Conservation (phyloP, 1,140 invertebrate species). For the Bombyx mandarina region DNA sequence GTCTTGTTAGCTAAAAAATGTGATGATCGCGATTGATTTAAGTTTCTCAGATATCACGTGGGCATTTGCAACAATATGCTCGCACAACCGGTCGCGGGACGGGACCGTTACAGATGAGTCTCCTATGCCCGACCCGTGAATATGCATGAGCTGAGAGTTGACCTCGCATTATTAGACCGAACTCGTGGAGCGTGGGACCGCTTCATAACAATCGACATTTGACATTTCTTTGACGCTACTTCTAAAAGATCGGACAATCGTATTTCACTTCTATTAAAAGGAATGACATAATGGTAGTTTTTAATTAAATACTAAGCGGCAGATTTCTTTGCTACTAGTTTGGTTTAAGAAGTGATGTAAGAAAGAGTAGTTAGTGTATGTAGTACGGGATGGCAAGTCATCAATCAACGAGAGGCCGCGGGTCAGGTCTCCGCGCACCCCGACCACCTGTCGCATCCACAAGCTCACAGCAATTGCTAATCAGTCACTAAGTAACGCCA, state of each 20-base stretch:
- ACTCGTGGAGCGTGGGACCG: constrained; percentile 55
- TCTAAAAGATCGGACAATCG: no score
- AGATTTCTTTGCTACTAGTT: no score
- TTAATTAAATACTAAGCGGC: no score
- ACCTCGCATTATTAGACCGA: constrained; percentile 61
- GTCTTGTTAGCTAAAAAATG: no score
- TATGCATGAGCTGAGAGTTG: constrained; percentile 64
- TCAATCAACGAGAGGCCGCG: constrained; percentile 48
- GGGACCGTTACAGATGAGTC: constrained; percentile 63
- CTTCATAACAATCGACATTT: constrained; percentile 39
- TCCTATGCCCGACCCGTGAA: constrained; percentile 46
- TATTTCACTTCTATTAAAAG: no score
- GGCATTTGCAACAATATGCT: constrained; percentile 60
- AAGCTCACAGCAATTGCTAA: constrained; percentile 54
- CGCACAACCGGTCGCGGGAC: constrained; percentile 54
- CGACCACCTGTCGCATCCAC: constrained; percentile 43
- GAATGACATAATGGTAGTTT: no score
- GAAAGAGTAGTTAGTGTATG: constrained; percentile 16
- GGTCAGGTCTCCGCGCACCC: constrained; percentile 37
- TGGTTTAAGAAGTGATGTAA: no score
- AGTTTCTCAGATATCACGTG: constrained; percentile 28
- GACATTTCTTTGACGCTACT: constrained; percentile 25
- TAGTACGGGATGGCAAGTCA: constrained; percentile 29
- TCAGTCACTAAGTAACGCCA: constrained; percentile 65
- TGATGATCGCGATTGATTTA: no score